phyloP scores from a whole-genome alignment of 1,140 invertebrate species.

The Metopolophium dirhodum region DNA sequence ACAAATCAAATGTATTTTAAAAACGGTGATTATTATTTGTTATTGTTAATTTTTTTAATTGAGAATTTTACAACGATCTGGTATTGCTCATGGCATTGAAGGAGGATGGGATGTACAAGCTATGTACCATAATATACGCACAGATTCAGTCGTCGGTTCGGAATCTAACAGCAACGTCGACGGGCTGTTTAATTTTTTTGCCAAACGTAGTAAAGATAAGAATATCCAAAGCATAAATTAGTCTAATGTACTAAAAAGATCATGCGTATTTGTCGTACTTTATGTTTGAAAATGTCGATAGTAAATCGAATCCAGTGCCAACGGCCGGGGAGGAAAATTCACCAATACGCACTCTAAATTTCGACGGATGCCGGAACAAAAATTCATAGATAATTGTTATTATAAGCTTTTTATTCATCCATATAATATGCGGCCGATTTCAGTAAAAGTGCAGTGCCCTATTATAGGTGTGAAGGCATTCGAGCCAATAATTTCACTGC shows the following conservation, averaged over 20 bases:
- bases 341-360: not conserved
- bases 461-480: not conserved
- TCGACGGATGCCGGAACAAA: not conserved
- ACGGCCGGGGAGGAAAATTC: not conserved
- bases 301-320: not conserved
- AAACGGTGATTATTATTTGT: not conserved
- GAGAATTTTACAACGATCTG: not conserved
- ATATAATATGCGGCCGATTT: not conserved
- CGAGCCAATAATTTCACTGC: not conserved
- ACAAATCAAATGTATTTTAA: slow-evolving; percentile 2
- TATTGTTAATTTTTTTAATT: slow-evolving; percentile 7
- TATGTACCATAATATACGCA: not conserved
- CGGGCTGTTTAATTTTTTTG: not conserved
- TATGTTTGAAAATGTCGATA: not conserved
- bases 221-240: not conserved
- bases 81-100: not conserved
- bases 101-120: not conserved
- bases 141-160: not conserved
- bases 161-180: not conserved
- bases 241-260: not conserved
- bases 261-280: not conserved
- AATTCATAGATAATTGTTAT: not conserved
- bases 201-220: not conserved
- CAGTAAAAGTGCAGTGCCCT: not conserved
- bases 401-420: not conserved